Evolutionary conservation across 2,113 vertebrate species (phyloP).

Genomic region (Tretioscincus oriximinensis): DNA sequence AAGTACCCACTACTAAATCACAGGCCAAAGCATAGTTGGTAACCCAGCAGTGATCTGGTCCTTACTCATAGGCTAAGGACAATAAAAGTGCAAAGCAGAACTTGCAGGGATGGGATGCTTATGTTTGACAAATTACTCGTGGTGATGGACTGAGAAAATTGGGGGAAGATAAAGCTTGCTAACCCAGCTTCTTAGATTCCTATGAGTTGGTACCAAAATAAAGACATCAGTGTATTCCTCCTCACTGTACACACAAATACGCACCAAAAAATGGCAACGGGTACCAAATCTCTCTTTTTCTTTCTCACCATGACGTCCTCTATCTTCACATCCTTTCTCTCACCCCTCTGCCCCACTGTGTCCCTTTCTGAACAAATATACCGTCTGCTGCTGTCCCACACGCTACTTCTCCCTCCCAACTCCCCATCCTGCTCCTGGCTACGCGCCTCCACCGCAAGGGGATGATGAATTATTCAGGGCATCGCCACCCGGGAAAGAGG

Average conservation of each 20-base stretch:
- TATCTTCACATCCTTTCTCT: not conserved
- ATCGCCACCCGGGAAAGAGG: conserved; percentile 20
- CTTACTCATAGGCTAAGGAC: not conserved
- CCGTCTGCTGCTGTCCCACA: not conserved
- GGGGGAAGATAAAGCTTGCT: not conserved
- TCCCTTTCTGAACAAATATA: not conserved
- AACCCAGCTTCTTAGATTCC: not conserved
- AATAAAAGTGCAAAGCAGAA: no score
- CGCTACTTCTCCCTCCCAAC: not conserved
- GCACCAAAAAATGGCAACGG: not conserved
- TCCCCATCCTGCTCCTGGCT: conserved; percentile 3
- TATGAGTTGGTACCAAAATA: not conserved
- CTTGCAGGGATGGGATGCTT: not conserved
- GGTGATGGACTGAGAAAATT: not conserved
- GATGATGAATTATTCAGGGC: conserved; percentile 46
- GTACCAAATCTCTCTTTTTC: not conserved
- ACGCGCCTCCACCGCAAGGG: conserved; percentile 22
- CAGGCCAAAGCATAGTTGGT: not conserved
- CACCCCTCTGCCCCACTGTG: not conserved
- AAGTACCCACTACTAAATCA: not conserved
- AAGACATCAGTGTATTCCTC: not conserved
- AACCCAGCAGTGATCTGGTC: not conserved
- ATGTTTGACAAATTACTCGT: not conserved
- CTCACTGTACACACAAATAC: no score
- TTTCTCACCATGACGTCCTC: not conserved